These are phyloP conservation scores for Puma concolor DNA, from an alignment of 2,113 vertebrate genomes.

Conservation along the genomic window DNA sequence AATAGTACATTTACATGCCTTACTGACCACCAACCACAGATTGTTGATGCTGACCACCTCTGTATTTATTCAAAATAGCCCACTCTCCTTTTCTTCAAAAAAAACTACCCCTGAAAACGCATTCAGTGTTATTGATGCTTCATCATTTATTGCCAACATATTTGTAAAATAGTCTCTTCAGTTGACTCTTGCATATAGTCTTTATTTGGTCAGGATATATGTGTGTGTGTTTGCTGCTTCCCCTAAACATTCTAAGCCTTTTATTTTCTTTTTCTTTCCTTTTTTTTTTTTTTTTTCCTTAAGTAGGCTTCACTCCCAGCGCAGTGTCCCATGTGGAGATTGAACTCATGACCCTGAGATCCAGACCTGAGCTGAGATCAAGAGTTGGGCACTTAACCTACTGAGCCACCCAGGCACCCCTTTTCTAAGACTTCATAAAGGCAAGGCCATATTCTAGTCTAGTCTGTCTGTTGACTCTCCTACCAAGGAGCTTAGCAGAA, in stretches of 20 bases:
- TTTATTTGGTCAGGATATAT: not conserved
- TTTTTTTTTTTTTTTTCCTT: too few relatives aligned
- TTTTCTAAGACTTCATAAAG: not conserved
- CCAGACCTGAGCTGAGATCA: too few relatives aligned
- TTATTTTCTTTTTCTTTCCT: not conserved
- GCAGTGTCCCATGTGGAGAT: too few relatives aligned
- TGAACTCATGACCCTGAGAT: too few relatives aligned
- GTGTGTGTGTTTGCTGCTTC: not conserved
- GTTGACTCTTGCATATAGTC: not conserved
- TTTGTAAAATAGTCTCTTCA: constrained; percentile 31
- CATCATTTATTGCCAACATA: not conserved
- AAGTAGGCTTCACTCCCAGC: too few relatives aligned
- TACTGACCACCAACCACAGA: not conserved
- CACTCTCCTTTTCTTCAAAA: not conserved
- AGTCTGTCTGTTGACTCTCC: not conserved
- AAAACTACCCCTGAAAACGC: not conserved
- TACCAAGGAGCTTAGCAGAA: not conserved
- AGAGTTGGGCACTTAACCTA: too few relatives aligned
- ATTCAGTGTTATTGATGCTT: not conserved
- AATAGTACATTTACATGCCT: not conserved
- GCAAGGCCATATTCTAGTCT: not conserved
- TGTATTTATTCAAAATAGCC: not conserved
- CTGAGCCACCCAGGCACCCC: too few relatives aligned
- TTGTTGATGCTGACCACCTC: not conserved
- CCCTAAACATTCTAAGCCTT: not conserved